phyloP scores from a whole-genome alignment of 2,797 vertebrate species.

The Orientallactaga sibirica region DNA sequence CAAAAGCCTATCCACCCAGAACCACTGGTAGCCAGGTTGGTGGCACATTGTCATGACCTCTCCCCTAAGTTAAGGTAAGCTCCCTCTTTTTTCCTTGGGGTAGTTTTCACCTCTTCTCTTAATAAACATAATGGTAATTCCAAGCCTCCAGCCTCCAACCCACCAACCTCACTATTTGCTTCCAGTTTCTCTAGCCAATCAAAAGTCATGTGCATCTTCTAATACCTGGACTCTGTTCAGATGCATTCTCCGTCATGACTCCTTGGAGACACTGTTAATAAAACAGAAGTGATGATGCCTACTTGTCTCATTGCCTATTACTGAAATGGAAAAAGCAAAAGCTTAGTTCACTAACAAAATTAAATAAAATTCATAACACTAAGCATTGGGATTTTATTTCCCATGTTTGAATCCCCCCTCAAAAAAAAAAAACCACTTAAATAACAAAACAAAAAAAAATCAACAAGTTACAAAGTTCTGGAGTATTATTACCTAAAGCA shows the following conservation, averaged over 20 bases:
- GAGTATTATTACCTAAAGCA: background rate
- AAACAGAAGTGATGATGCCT: background rate
- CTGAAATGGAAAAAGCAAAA: background rate
- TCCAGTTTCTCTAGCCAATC: background rate
- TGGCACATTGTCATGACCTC: background rate
- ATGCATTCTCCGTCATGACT: background rate
- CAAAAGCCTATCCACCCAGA: background rate
- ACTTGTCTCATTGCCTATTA: conserved; percentile 1
- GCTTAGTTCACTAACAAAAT: conserved; percentile 32
- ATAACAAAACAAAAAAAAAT: background rate
- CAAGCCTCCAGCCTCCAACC: background rate
- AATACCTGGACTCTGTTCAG: background rate
- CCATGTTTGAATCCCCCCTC: background rate
- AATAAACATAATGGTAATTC: background rate
- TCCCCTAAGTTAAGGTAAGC: background rate
- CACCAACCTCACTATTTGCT: background rate
- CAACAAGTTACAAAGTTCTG: background rate
- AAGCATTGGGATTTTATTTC: conserved; percentile 30
- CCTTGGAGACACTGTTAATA: background rate
- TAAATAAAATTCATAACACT: conserved; percentile 53
- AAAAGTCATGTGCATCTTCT: background rate
- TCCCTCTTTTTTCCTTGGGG: background rate
- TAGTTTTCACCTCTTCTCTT: background rate
- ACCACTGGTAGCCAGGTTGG: background rate
- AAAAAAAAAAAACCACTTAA: conserved; percentile 18